Conservation (phyloP, 2,797 vertebrate species). For the Sciurus vulgaris region DNA sequence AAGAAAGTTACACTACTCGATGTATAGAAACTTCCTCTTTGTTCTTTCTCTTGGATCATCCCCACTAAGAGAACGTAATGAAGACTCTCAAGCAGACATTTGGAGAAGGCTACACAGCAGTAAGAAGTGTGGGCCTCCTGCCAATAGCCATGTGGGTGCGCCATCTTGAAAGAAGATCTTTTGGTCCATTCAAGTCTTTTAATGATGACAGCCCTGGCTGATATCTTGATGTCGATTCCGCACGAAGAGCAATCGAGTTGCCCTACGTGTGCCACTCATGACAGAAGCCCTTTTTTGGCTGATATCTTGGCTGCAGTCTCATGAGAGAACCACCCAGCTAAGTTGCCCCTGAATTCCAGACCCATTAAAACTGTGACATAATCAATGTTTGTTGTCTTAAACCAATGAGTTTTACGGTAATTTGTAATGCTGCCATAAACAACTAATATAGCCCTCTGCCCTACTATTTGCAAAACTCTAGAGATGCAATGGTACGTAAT, state of each 20-base stretch:
- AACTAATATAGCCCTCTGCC: neutral
- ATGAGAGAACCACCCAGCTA: neutral
- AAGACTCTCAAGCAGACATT: neutral
- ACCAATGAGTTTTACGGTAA: neutral
- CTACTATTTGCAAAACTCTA: neutral
- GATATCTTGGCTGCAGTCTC: fast-evolving
- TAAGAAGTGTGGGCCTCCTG: neutral
- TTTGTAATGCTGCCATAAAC: neutral
- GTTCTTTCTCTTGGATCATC: neutral
- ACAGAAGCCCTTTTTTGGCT: constrained; percentile 93
- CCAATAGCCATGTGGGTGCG: neutral
- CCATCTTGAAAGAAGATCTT: neutral
- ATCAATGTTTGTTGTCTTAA: neutral
- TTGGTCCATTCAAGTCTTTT: neutral
- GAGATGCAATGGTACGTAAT: neutral
- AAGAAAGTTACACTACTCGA: neutral
- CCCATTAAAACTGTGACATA: neutral
- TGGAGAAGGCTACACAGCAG: neutral
- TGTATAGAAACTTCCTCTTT: neutral
- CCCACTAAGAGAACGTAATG: neutral
- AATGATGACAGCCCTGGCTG: neutral
- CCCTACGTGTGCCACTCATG: constrained; percentile 90
- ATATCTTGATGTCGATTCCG: constrained; percentile 93
- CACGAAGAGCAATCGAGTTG: constrained; percentile 79
- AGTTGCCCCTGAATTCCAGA: neutral